Percentiles rank a stretch among this genome's conserved stretches.
phyloP scores from a whole-genome alignment of 1,140 invertebrate species.

The Branchinecta lindahli region DNA sequence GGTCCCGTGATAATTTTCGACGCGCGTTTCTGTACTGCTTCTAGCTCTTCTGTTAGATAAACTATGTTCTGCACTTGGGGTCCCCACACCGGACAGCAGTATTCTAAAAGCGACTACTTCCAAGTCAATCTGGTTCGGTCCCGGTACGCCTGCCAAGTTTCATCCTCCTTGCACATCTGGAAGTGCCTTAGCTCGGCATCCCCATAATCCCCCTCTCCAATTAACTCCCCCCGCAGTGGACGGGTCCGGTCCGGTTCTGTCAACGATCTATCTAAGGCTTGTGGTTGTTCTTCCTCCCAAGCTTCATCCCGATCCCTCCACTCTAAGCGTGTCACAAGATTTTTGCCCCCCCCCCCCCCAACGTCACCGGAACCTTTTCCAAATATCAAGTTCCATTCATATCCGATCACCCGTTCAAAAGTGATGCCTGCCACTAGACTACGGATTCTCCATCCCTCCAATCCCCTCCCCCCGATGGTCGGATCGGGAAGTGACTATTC shows the following conservation, averaged over 20 bases:
- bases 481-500: too few relatives aligned
- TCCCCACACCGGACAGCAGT: too few relatives aligned
- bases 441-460: not conserved
- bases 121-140: not conserved
- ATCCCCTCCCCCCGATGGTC: not conserved
- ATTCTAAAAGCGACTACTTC: too few relatives aligned
- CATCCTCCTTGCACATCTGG: not conserved
- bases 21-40: too few relatives aligned
- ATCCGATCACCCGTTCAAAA: not conserved
- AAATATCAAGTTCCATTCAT: not conserved
- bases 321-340: not conserved
- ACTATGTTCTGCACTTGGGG: too few relatives aligned
- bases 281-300: not conserved
- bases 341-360: not conserved
- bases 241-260: not conserved
- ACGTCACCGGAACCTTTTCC: not conserved
- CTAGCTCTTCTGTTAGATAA: too few relatives aligned
- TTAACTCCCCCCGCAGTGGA: not conserved
- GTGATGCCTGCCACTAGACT: not conserved
- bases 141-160: not conserved
- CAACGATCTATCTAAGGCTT: not conserved
- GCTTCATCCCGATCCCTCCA: not conserved
- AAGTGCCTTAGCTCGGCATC: not conserved
- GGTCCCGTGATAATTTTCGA: too few relatives aligned
- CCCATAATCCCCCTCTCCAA: not conserved